A percentile compares a stretch with the other conserved stretches of the same genome.
phyloP scores from a whole-genome alignment of 1,140 invertebrate species.

The Sarcophaga peregrina region DNA sequence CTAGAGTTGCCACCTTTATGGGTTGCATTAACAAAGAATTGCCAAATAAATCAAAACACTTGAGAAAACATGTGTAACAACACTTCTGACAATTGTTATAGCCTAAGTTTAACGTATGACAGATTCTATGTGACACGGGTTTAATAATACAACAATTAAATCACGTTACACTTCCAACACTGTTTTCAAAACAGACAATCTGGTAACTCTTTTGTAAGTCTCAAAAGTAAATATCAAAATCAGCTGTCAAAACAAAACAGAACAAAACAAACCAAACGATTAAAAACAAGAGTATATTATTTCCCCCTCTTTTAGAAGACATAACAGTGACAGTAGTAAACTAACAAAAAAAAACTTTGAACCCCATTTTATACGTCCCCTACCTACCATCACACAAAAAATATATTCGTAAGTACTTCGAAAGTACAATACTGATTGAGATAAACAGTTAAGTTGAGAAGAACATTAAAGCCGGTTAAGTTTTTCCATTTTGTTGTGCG shows the following conservation, averaged over 20 bases:
- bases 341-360: background rate
- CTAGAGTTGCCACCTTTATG: too few species aligned
- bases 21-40: too few species aligned
- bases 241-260: background rate
- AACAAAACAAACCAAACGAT: background rate
- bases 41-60: too few species aligned
- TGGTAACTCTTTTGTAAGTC: too few species aligned
- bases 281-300: background rate
- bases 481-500: background rate
- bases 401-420: background rate
- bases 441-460: background rate
- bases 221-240: too few species aligned
- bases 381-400: background rate
- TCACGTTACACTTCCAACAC: too few species aligned
- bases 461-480: background rate
- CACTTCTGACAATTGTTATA: too few species aligned
- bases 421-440: background rate
- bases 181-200: too few species aligned
- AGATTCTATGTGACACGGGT: too few species aligned
- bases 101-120: too few species aligned
- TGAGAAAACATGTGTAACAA: too few species aligned
- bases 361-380: background rate
- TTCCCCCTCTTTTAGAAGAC: background rate
- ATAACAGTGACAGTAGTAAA: background rate
- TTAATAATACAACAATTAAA: too few species aligned